These are phyloP conservation scores for Lycia hirtaria DNA, from an alignment of 2,888 invertebrate genomes.

Conservation along the genomic window DNA sequence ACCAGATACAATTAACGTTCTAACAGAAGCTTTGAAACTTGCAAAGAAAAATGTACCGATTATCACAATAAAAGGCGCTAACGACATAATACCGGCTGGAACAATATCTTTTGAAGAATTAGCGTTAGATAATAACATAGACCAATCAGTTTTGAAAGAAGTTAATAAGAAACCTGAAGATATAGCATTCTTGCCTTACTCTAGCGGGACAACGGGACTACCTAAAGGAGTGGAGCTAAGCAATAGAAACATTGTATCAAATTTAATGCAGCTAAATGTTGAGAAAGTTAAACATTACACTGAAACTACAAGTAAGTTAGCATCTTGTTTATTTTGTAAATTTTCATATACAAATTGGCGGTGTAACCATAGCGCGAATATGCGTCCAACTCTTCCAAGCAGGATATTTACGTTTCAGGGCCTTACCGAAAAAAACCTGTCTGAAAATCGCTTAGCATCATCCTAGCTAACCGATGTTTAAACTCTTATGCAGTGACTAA, in stretches of 20 bases:
- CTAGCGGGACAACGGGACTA: conserved; percentile 93
- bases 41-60: conserved; percentile 79
- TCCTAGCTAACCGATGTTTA: too few species aligned
- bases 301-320: conserved; percentile 64
- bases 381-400: too few species aligned
- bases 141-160: conserved; percentile 75
- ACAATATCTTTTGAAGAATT: conserved; percentile 87
- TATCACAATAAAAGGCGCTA: conserved; percentile 58
- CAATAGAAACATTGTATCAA: conserved; percentile 83
- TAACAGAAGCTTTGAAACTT: conserved; percentile 75
- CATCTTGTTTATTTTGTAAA: too few species aligned
- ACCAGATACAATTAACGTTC: conserved; percentile 72
- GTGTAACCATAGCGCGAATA: too few species aligned
- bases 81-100: conserved; percentile 68
- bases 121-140: conserved; percentile 72
- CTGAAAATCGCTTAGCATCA: too few species aligned
- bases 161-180: conserved; percentile 77
- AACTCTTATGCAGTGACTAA: too few species aligned
- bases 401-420: too few species aligned
- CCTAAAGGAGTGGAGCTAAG: conserved; percentile 90
- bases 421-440: too few species aligned
- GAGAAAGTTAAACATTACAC: conserved; percentile 54
- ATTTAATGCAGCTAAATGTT: conserved; percentile 63
- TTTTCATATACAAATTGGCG: too few species aligned
- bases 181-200: conserved; percentile 89